Conservation (phyloP, 1,140 invertebrate species). For the Lordiphosa clarofinis region DNA sequence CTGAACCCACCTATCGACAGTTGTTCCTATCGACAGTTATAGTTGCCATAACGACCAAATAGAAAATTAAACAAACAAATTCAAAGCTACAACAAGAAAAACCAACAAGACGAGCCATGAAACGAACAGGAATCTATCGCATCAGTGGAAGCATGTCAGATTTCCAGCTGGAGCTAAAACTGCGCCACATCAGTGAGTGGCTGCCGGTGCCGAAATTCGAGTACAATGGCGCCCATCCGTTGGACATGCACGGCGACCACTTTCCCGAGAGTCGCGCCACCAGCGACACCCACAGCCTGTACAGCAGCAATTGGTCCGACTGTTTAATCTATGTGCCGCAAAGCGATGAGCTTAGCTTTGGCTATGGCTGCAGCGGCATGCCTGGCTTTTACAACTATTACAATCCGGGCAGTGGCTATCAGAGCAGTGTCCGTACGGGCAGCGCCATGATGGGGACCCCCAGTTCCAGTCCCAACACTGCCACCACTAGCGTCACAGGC, state of each 20-base stretch:
- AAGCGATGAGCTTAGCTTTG: slow-evolving; percentile 28
- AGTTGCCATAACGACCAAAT: slow-evolving; percentile 47
- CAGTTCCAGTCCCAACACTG: background rate
- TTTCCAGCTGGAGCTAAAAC: slow-evolving; percentile 78
- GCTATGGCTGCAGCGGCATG: slow-evolving; percentile 24
- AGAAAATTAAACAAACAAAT: slow-evolving; percentile 12
- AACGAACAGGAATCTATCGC: slow-evolving; percentile 80
- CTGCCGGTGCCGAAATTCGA: slow-evolving; percentile 69
- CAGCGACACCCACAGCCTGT: background rate
- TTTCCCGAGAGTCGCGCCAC: slow-evolving; percentile 18
- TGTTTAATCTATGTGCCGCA: slow-evolving; percentile 44
- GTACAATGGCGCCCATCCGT: slow-evolving; percentile 28
- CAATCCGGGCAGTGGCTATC: slow-evolving; percentile 20
- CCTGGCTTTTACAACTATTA: slow-evolving; percentile 33
- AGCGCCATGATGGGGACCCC: background rate
- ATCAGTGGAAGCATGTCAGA: slow-evolving; percentile 80
- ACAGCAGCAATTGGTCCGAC: slow-evolving; percentile 28
- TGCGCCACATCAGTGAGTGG: slow-evolving; percentile 63
- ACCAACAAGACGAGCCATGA: slow-evolving; percentile 50
- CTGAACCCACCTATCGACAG: too few species aligned
- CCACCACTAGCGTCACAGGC: background rate
- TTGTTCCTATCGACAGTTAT: slow-evolving; percentile 13
- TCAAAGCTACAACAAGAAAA: slow-evolving; percentile 2
- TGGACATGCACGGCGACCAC: slow-evolving; percentile 7
- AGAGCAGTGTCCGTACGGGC: background rate